Base-by-base conservation (phyloP, 2,113 vertebrate species). In the Takifugu flavidus region DNA sequence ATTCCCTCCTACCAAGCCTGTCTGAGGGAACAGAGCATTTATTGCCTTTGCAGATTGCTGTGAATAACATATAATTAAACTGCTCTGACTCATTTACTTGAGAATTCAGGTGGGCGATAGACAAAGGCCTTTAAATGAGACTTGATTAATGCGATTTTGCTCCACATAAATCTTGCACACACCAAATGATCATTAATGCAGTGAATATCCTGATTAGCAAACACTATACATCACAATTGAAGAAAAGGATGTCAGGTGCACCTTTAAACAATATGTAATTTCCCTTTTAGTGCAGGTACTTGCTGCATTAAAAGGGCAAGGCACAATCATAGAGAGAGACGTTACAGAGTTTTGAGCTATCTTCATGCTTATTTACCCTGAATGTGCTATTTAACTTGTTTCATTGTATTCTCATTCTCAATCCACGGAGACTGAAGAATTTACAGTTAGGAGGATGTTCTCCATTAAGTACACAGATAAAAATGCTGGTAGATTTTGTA, bases 1-100 rank as follows among this genome's bases (percentile, higher is more conserved):
- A 49, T 49, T 60, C 13, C 52, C 62, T 60, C 25, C 61, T 46
- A 63, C 47, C 44, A 25, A 44, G 71, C 57, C 59, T 49, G 31
- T 59, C 56, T 28, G 39, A 67, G 27, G 60, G 44, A 58, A 1
- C n/a, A 26, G 42, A 26, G 44, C 27, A 46, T 54, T 56, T 63
- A 81, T 79, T 42, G 62, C 34, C 55, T 64, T 47, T 25, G 57
- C 56, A 63, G 67, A 70, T 2, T 43, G 49, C 26, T 51, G 74
- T 71, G 66, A 67, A 69, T 76, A 82, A 73, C 75, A 70, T 72
- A 81, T 75, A 72, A 82, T 83, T 81, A 82, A 74, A 67, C 73
- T 59, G 70, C 70, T 78, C 72, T 50, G 26, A n/a, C 60, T 75
- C 56, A 86, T 88, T 77, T 61, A 62, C 56, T 49, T 34, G 72